A percentile compares a stretch with the other conserved stretches of the same genome.
These are phyloP conservation scores for Decapterus maruadsi DNA, from an alignment of 2,797 vertebrate species.

Conservation along the genomic window DNA sequence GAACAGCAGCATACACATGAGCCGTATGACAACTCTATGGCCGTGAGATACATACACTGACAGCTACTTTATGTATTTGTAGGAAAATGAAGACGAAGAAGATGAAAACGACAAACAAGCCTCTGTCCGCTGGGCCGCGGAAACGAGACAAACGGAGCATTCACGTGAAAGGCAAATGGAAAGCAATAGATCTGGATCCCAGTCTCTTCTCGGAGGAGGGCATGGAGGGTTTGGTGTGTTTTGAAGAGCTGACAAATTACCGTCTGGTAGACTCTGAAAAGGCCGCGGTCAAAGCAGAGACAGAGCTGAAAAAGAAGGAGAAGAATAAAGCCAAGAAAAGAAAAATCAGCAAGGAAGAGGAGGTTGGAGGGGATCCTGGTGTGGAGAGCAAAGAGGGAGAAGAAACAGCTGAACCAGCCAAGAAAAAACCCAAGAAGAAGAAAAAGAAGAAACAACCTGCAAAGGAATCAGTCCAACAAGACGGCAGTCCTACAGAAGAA, in stretches of 20 bases:
- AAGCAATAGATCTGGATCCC: constrained; percentile 90
- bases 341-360: constrained; percentile 56
- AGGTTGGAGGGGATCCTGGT: constrained; percentile 32
- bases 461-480: constrained; percentile 26
- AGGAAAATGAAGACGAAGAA: constrained; percentile 85
- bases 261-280: constrained; percentile 85
- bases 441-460: constrained; percentile 56
- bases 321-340: constrained; percentile 78
- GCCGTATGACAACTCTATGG: background rate
- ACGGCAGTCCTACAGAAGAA: constrained; percentile 4
- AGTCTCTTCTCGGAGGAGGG: constrained; percentile 90
- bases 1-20: background rate
- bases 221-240: constrained; percentile 91
- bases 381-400: constrained; percentile 35
- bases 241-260: constrained; percentile 95
- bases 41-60: background rate
- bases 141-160: constrained; percentile 84
- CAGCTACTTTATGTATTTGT: background rate
- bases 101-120: constrained; percentile 55
- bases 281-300: constrained; percentile 34
- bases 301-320: constrained; percentile 50
- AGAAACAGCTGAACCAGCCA: constrained; percentile 45
- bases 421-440: constrained; percentile 72
- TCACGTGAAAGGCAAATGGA: constrained; percentile 90
- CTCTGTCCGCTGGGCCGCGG: constrained; percentile 11